Conservation (phyloP, 2,888 invertebrate genomes). For the Torymus aiolomorphi region DNA sequence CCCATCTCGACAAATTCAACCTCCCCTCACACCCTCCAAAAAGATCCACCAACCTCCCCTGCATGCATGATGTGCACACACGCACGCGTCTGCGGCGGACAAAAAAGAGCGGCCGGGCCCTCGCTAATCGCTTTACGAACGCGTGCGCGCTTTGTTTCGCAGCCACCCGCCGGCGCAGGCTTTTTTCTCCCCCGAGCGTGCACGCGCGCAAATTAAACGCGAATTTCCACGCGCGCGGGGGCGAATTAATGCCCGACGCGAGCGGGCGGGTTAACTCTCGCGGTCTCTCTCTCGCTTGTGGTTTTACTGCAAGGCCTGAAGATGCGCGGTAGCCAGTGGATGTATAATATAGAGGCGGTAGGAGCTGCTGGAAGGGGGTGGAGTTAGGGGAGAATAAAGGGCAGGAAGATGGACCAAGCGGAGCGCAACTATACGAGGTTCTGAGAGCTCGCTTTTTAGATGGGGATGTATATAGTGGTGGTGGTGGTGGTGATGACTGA, state of each 20-base stretch:
- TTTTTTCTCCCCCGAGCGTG: neutral
- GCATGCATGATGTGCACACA: too few species aligned
- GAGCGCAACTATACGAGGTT: neutral
- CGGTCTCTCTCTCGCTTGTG: conserved; percentile 14
- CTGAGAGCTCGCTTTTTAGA: neutral
- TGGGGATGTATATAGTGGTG: too few species aligned
- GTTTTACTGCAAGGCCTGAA: neutral
- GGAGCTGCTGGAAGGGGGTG: neutral
- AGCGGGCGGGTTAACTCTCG: neutral
- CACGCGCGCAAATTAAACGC: conserved; percentile 38
- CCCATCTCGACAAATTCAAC: too few species aligned
- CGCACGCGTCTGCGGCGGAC: too few species aligned
- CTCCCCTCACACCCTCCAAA: too few species aligned
- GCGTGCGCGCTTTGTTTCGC: conserved; percentile 25
- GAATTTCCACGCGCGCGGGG: conserved; percentile 23
- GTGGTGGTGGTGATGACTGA: too few species aligned
- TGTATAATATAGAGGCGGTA: conserved; percentile 17
- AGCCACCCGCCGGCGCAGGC: neutral
- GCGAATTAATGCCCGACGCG: conserved; percentile 28
- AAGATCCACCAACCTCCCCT: too few species aligned
- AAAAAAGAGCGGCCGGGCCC: too few species aligned
- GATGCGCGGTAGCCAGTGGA: neutral
- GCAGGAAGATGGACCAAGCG: too few species aligned
- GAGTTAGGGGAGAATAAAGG: too few species aligned
- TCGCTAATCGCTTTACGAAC: conserved; percentile 40